These are phyloP conservation scores for Gobius niger DNA, from an alignment of 2,113 vertebrate genomes.

Conservation along the genomic window DNA sequence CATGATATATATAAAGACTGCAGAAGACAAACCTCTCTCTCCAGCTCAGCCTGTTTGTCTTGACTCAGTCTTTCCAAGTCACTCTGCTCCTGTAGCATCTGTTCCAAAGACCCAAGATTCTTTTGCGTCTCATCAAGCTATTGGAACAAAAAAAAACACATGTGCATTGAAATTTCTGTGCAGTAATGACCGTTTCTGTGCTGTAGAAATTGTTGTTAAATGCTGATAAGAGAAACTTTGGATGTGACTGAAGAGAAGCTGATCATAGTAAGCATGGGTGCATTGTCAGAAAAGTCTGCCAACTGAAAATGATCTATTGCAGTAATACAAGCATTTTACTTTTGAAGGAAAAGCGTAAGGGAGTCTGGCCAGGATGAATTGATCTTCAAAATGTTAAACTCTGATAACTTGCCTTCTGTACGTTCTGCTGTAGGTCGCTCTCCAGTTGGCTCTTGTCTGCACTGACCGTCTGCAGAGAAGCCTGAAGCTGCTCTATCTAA, in stretches of 20 bases:
- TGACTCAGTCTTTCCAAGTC: slow-evolving; percentile 10
- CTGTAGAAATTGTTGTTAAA: no score
- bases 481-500: slow-evolving; percentile 4
- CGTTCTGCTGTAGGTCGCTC: slow-evolving; percentile 18
- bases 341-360: no score
- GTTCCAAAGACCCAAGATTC: slow-evolving; percentile 16
- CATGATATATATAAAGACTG: no score
- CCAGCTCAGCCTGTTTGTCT: slow-evolving; percentile 15
- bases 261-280: no score
- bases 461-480: slow-evolving; percentile 6
- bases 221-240: no score
- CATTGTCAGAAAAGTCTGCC: no score
- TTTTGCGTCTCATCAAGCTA: slow-evolving; percentile 18
- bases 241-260: no score
- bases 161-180: background rate
- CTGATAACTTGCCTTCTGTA: slow-evolving; percentile 25
- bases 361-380: no score
- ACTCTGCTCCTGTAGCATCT: slow-evolving; percentile 25
- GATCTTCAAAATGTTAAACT: background rate
- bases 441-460: slow-evolving; percentile 37
- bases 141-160: background rate
- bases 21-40: slow-evolving; percentile 28
- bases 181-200: no score
- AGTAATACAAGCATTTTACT: no score
- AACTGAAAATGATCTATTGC: no score